Percentiles rank a stretch among this genome's conserved stretches.
phyloP scores from a whole-genome alignment of 2,113 vertebrate species.

The Scolopax mira region DNA sequence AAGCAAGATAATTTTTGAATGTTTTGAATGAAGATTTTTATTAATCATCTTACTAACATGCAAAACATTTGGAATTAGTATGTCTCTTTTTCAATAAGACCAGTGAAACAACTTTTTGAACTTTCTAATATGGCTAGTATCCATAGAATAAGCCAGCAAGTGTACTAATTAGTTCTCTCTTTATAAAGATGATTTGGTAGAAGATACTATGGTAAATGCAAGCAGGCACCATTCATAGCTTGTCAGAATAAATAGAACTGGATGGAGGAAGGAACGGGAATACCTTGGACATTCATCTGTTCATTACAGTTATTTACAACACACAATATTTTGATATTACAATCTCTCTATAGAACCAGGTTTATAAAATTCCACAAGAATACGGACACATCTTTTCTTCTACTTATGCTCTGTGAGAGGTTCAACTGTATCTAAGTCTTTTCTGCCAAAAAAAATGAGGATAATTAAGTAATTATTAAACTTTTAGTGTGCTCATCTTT shows the following conservation, averaged over 20 bases:
- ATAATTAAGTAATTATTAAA: too few relatives aligned
- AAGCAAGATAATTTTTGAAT: background rate
- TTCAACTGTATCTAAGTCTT: background rate
- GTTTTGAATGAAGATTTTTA: background rate
- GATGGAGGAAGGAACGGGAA: background rate
- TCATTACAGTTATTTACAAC: background rate
- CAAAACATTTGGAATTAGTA: background rate
- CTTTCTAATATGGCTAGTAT: background rate
- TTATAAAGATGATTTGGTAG: background rate
- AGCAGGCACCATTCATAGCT: background rate
- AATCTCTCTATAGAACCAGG: background rate
- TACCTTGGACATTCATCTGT: background rate
- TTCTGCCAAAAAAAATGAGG: background rate
- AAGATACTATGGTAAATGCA: background rate
- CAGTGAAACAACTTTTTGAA: background rate
- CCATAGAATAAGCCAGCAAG: background rate
- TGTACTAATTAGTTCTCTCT: background rate
- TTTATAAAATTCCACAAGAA: background rate
- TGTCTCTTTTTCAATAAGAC: background rate
- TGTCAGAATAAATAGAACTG: background rate
- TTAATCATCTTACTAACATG: background rate
- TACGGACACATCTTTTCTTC: background rate
- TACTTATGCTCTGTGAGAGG: too few relatives aligned
- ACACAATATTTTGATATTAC: background rate
- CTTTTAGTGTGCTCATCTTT: too few relatives aligned